These are phyloP conservation scores for Ictidomys tridecemlineatus DNA, from an alignment of 2,113 vertebrate genomes.

Conservation along the genomic window DNA sequence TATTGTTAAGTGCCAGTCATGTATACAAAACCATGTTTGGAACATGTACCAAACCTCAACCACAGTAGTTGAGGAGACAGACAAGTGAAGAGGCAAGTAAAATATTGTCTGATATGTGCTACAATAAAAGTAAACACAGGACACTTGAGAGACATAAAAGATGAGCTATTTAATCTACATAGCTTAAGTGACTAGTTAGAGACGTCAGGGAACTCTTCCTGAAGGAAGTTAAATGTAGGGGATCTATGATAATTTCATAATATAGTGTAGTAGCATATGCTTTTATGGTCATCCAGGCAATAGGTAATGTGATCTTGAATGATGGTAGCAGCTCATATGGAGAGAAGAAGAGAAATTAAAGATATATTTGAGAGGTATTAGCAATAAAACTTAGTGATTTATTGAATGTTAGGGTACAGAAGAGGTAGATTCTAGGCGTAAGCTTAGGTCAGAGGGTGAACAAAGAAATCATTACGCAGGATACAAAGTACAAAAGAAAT, in stretches of 20 bases:
- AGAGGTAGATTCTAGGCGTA: background rate
- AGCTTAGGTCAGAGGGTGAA: background rate
- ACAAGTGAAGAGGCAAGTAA: background rate
- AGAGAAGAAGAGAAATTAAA: background rate
- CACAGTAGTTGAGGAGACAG: background rate
- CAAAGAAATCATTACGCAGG: background rate
- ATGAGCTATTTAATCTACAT: background rate
- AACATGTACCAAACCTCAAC: background rate
- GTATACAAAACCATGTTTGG: background rate
- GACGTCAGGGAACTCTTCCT: background rate
- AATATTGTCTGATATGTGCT: background rate
- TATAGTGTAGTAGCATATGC: background rate
- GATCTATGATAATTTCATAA: background rate
- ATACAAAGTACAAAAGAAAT: conserved; percentile 27
- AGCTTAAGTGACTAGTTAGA: background rate
- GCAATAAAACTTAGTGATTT: conserved; percentile 4
- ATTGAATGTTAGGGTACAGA: background rate
- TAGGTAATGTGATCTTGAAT: background rate
- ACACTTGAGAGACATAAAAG: background rate
- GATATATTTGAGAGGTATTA: background rate
- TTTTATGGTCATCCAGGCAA: conserved; percentile 17
- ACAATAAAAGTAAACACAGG: background rate
- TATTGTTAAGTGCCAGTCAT: background rate
- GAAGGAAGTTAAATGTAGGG: background rate
- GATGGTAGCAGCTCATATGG: background rate